Base-by-base conservation (phyloP, 2,113 vertebrate genomes). In the Garra rufa region DNA sequence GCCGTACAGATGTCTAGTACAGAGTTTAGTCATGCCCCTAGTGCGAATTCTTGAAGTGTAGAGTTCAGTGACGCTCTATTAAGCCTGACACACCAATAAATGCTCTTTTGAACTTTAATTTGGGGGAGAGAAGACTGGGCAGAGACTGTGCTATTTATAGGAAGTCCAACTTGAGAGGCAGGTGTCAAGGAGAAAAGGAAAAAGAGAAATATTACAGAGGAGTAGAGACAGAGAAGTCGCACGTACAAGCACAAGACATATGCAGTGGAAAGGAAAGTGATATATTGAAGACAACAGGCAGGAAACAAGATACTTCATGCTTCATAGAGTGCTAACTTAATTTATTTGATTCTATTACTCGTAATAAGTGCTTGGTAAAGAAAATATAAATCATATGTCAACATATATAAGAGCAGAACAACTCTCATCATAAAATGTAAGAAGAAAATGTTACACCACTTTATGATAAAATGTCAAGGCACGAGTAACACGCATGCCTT, bases 131-230 rank as follows among this genome's bases (percentile, higher is more conserved):
- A 91, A 82, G 87, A 92, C 87, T 38, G 21, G 41, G 10, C 69
- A 44, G 21, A 70, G 10, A 73, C 11, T 44, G 41, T 9, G 84
- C 90, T 93, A 92, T 92, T 91, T 89, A 86, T 90, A 87, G 89
- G 77, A 15, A 86, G 86, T 89, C 91, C 88, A 90, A 91, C 88
- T 86, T 90, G 86, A 92, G 88, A 91, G 89, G 89, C 76, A 69
- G 81, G 89, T 89, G 85, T 89, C 89, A 82, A 44, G 41, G 89
- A 89, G 89, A 78, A 24, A 44, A 13, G 87, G 83, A 84, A 91
- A 89, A 84, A 84, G 80, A 87, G 28, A 41, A 44, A 44, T 61
- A 61, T 15, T 24, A 73, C 41, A 1, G n/a, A 73, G 41, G 13
- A 46, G 11, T 46, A 6, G 41, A 73, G 41, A 15, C 21, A 44